Base-by-base conservation (phyloP, 2,797 vertebrate genomes). In the Remorina albescens region DNA sequence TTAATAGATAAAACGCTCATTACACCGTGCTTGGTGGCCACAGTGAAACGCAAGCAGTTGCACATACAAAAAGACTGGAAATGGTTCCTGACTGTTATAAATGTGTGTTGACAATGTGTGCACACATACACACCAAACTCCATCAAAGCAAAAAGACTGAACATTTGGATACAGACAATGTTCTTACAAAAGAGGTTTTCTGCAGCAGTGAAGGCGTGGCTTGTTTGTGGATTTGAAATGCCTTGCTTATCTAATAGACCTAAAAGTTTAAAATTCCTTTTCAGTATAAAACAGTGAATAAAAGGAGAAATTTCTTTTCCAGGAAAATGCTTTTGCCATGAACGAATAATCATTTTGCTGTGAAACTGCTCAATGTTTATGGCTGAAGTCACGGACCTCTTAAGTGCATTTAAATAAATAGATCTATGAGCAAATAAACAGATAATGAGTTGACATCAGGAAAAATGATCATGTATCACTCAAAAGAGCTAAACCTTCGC, bases 151-250 rank as follows among this genome's bases (percentile, higher is more conserved):
- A 5, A 5, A 41, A 41, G 30, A 41, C 3, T 8, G 32, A 56
- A 25, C 61, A 18, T 62, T 77, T 53, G 32, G 46, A 39, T 15
- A 6, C 13, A 2, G 32, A 36, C 18, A 41, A 0, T 19, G 71
- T 10, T 2, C n/a, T 25, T 46, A 66, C 53, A 23, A 21, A 42
- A 12, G 34, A 36, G 51, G 6, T 12, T 76, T 42, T 36, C n/a
- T 26, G 12, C 16, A 10, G 26, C 65, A 67, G 68, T 16, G 59
- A 55, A 54, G 63, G 69, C 67, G 15, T 49, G 18, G 2, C n/a
- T 61, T 83, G 78, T 82, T 86, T 72, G 58, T 64, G 84, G 85
- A 83, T 89, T 88, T 86, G 59, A 77, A 79, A 86, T 67, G 75
- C 64, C 26, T 71, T 55, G 61, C 76, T 86, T 86, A 89, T 88